Base-by-base conservation (phyloP, 2,888 invertebrate species). In the Zhuqinia jingwanae region DNA sequence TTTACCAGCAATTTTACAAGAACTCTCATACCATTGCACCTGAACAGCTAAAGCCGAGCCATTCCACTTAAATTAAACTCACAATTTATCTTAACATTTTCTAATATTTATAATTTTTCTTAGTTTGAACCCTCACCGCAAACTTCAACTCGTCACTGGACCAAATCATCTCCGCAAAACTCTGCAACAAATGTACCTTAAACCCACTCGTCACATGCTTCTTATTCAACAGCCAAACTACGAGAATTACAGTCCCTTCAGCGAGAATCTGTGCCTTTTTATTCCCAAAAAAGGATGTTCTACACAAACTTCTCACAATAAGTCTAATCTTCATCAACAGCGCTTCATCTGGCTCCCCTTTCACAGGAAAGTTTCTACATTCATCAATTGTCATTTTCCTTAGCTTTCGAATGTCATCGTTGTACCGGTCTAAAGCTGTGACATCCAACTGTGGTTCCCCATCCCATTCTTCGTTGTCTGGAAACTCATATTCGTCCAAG, bases 401-500 rank as follows among this genome's bases (percentile, higher is more conserved):
- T 20, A 88, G 88, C 13, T 76, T 70, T 42, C 90, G 84, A 45
- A 89, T 42, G 30, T 90, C 90, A n/a, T 90, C 90, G 53, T 89
- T 90, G 78, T 90, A 90, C 3, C 89, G 77, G 56, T 90, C 90
- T 65, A 90, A 77, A 1, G 90, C 90, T 0, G 90, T 89, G 8
- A 90, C 89, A 73, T 90, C 90, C 45, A 90, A 20, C 22, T 70
- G 45, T n/a, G 53, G 56, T 5, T 87, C 85, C n/a, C 30, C 65
- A 20, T 25, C n/a, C 6, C 47, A 20, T n/a, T 81, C 81, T 5
- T 80, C 73, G 3, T 77, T 76, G 0, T 87, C 87, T 11, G 86
- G 83, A 73, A 87, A 87, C 13, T 82, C 87, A 17, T 81, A 87
- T 20, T 87, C 87, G 1, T 79, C 79, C 0, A 83, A 25, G 10